phyloP scores from a whole-genome alignment of 2,888 invertebrate genomes.

The Eledona agricola region DNA sequence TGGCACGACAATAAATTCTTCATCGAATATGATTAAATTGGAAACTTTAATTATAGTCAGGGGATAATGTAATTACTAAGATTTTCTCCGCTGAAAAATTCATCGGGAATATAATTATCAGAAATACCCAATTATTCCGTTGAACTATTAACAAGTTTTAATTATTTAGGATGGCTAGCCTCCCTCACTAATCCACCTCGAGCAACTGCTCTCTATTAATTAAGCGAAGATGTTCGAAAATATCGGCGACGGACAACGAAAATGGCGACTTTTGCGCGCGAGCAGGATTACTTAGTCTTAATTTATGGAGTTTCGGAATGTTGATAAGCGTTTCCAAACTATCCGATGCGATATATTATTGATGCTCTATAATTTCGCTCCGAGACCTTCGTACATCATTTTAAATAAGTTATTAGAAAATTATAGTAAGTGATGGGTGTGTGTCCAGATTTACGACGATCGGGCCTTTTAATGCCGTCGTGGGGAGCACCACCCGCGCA shows the following conservation, averaged over 20 bases:
- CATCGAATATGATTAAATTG: conserved; percentile 36
- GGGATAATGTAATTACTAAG: conserved; percentile 39
- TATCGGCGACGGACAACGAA: too few species aligned
- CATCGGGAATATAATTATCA: conserved; percentile 37
- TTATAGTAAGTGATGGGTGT: conserved; percentile 45
- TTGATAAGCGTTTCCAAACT: conserved; percentile 31
- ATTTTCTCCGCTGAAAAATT: conserved; percentile 37
- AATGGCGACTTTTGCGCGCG: too few species aligned
- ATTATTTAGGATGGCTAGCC: conserved; percentile 30
- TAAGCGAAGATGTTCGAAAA: conserved; percentile 30
- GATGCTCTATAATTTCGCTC: conserved; percentile 53
- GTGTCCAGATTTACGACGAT: conserved; percentile 51
- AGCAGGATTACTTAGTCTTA: too few species aligned
- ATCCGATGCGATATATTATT: conserved; percentile 48
- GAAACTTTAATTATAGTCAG: conserved; percentile 38
- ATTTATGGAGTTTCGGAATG: too few species aligned
- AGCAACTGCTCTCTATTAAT: conserved; percentile 25
- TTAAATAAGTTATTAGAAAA: conserved; percentile 54
- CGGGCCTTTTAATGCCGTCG: too few species aligned
- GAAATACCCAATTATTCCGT: conserved; percentile 34
- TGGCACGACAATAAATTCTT: conserved; percentile 28
- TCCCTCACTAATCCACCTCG: conserved; percentile 30
- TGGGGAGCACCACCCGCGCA: too few species aligned
- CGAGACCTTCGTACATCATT: conserved; percentile 43
- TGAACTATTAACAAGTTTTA: conserved; percentile 34